These are phyloP conservation scores for Lordiphosa clarofinis DNA, from an alignment of 1,140 invertebrate genomes.

Conservation along the genomic window DNA sequence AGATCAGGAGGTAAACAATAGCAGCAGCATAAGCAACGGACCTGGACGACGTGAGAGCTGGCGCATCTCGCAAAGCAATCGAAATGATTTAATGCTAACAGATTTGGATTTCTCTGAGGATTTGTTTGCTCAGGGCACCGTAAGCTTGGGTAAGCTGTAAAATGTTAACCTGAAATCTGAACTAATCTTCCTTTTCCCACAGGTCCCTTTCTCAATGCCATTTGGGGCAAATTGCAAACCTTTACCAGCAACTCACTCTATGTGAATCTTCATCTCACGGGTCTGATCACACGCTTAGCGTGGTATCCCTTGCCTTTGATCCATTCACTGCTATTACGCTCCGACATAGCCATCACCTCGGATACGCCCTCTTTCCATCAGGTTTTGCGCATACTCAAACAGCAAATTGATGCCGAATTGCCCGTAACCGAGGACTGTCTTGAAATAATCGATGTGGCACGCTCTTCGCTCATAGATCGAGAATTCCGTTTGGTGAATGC, in stretches of 20 bases:
- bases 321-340: constrained; percentile 92
- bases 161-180: background rate
- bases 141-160: constrained; percentile 69
- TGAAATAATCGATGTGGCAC: constrained; percentile 86
- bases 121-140: constrained; percentile 79
- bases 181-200: background rate
- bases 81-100: constrained; percentile 62
- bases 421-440: constrained; percentile 85
- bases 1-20: constrained; percentile 50
- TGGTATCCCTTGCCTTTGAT: constrained; percentile 93
- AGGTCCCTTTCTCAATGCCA: constrained; percentile 91
- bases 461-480: constrained; percentile 87
- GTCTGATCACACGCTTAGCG: constrained; percentile 91
- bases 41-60: constrained; percentile 60
- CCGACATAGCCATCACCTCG: constrained; percentile 92
- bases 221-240: constrained; percentile 91
- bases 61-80: constrained; percentile 77
- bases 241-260: constrained; percentile 92
- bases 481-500: constrained; percentile 87
- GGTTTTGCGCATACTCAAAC: constrained; percentile 91
- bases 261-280: constrained; percentile 93
- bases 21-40: constrained; percentile 33
- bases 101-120: constrained; percentile 80
- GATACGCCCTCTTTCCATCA: constrained; percentile 94
- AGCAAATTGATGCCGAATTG: constrained; percentile 90